Percentiles rank a stretch among this genome's conserved stretches.
These are phyloP conservation scores for Protonemura montana DNA, from an alignment of 2,888 invertebrate species.

Conservation along the genomic window DNA sequence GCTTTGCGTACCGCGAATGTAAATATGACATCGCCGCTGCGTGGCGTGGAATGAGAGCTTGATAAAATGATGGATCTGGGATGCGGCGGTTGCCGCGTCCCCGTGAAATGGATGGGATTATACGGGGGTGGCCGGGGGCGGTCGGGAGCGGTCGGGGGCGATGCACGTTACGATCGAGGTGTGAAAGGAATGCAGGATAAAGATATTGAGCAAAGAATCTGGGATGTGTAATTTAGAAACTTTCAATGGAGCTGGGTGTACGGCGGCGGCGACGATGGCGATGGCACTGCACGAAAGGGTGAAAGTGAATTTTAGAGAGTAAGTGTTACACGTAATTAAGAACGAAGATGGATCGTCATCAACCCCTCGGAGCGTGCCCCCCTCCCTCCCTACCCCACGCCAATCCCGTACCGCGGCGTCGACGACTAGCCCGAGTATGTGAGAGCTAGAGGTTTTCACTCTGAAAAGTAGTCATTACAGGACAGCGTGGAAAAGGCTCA, in stretches of 20 bases:
- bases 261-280: not conserved
- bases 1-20: not conserved
- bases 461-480: not conserved
- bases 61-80: constrained; percentile 19
- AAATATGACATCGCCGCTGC: constrained; percentile 28
- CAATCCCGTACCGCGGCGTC: no score
- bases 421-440: not conserved
- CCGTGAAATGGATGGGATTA: not conserved
- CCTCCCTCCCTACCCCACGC: no score
- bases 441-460: not conserved
- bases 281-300: not conserved
- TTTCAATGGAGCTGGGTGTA: constrained; percentile 29
- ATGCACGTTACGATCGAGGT: not conserved
- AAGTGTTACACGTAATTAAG: constrained; percentile 38
- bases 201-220: constrained; percentile 40
- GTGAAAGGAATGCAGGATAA: constrained; percentile 38
- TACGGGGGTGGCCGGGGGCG: not conserved
- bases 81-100: not conserved
- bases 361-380: not conserved
- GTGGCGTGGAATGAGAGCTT: not conserved
- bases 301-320: constrained; percentile 19
- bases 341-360: constrained; percentile 27
- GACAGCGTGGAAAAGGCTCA: not conserved
- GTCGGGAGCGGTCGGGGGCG: not conserved
- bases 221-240: constrained; percentile 34